A percentile compares a stretch with the other conserved stretches of the same genome.
These are phyloP conservation scores for Drosophila ercepeae DNA, from an alignment of 1,140 invertebrate species.

Conservation along the genomic window DNA sequence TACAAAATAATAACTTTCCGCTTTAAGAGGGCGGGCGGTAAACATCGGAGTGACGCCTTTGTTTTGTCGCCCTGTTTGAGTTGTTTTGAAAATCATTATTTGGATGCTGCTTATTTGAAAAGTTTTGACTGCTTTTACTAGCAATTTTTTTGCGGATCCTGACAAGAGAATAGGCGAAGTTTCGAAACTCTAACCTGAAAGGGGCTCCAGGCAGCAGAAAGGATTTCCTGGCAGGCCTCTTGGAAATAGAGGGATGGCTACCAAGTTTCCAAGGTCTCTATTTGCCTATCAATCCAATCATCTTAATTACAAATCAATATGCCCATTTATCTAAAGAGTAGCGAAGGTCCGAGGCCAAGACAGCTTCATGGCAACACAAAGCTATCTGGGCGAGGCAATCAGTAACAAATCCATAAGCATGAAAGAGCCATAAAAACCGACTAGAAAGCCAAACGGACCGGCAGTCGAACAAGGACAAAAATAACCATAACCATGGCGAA, in stretches of 20 bases:
- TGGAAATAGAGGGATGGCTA: background rate
- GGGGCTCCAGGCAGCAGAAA: slow-evolving; percentile 15
- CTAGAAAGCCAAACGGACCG: slow-evolving; percentile 12
- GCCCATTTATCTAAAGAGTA: slow-evolving; percentile 59
- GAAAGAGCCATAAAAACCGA: slow-evolving; percentile 73
- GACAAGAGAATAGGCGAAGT: background rate
- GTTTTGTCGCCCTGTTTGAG: slow-evolving; percentile 40
- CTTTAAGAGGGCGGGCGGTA: slow-evolving; percentile 8
- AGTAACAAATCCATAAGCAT: slow-evolving; percentile 78
- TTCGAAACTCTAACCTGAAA: background rate
- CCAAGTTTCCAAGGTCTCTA: slow-evolving; percentile 6
- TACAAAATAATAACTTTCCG: slow-evolving; percentile 62
- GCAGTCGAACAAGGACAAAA: slow-evolving; percentile 23
- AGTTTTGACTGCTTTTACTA: slow-evolving; percentile 27
- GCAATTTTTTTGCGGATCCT: background rate
- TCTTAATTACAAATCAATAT: slow-evolving; percentile 72
- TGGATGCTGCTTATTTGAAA: slow-evolving; percentile 29
- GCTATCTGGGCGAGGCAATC: slow-evolving; percentile 70
- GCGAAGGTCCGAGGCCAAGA: slow-evolving; percentile 35
- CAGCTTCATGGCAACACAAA: slow-evolving; percentile 39
- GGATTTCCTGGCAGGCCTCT: slow-evolving; percentile 7
- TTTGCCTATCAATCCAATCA: slow-evolving; percentile 54
- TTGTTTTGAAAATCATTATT: slow-evolving; percentile 62
- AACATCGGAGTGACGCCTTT: slow-evolving; percentile 18
- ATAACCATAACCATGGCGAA: slow-evolving; percentile 21